phyloP scores from a whole-genome alignment of 2,888 invertebrate genomes.

The Cataglyphis altisquamis region DNA sequence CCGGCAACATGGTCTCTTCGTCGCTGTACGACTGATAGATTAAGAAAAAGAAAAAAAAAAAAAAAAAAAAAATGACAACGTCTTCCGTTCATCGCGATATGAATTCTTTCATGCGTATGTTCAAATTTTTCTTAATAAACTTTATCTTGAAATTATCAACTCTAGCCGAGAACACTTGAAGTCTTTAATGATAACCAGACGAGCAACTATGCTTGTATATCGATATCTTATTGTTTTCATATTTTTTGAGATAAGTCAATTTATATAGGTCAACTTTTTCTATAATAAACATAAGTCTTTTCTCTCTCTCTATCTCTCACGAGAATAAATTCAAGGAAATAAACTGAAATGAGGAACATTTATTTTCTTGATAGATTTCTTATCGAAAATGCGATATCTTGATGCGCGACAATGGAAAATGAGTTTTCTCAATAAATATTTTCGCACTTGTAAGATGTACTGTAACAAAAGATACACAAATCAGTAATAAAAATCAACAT shows the following conservation, averaged over 20 bases:
- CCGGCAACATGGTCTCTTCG: conserved; percentile 55
- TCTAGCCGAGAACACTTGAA: neutral
- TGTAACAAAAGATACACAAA: neutral
- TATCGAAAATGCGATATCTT: neutral
- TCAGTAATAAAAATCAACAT: neutral
- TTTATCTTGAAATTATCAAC: neutral
- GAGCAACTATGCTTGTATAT: neutral
- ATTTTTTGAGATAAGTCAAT: neutral
- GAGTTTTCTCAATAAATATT: neutral
- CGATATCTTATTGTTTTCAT: neutral
- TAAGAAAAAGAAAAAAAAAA: neutral
- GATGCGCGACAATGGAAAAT: neutral
- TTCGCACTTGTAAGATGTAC: neutral
- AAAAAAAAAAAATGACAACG: conserved; percentile 25
- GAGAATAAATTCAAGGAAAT: neutral
- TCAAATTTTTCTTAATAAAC: conserved; percentile 1
- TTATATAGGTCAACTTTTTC: neutral
- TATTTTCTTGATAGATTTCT: neutral
- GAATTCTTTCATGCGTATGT: neutral
- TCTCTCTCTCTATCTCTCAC: neutral
- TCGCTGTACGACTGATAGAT: conserved; percentile 43
- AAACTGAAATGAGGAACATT: neutral
- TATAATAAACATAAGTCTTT: neutral
- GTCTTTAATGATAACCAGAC: neutral
- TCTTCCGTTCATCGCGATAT: conserved; percentile 14